These are phyloP conservation scores for Trachymyrmex cornetzi DNA, from an alignment of 1,140 invertebrate species.

Conservation along the genomic window DNA sequence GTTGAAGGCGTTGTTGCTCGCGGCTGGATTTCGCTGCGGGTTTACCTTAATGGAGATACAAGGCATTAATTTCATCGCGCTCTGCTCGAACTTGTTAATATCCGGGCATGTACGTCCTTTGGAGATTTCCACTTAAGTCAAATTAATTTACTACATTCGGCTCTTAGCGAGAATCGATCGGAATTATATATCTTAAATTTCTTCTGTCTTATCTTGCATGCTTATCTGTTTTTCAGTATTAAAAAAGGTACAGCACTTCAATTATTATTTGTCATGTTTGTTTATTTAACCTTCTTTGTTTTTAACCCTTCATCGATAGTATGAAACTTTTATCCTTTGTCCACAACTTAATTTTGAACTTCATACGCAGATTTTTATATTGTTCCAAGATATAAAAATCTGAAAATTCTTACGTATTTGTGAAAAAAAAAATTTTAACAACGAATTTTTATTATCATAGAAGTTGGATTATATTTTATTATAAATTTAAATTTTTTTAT, in stretches of 20 bases:
- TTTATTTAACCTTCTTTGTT: neutral
- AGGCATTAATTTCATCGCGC: conserved; percentile 24
- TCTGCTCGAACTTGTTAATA: conserved; percentile 48
- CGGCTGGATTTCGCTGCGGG: conserved; percentile 3
- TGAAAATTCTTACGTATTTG: too few species aligned
- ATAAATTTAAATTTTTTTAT: too few species aligned
- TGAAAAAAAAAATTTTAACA: too few species aligned
- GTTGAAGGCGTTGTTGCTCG: conserved; percentile 7
- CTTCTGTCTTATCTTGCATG: neutral
- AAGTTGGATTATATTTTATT: too few species aligned
- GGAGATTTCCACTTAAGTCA: conserved; percentile 10
- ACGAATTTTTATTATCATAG: too few species aligned
- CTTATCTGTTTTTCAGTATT: neutral
- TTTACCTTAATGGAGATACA: conserved; percentile 51
- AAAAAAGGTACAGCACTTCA: neutral
- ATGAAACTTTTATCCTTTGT: too few species aligned
- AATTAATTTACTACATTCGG: conserved; percentile 47
- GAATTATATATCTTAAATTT: neutral
- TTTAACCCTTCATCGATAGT: too few species aligned
- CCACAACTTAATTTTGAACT: too few species aligned
- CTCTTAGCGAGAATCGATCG: neutral
- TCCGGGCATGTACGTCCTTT: conserved; percentile 33
- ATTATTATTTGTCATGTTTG: neutral
- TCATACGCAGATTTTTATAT: too few species aligned
- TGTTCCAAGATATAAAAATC: too few species aligned